Evolutionary conservation across 2,113 vertebrate species (phyloP).

Genomic region (Monarcha castaneiventris): DNA sequence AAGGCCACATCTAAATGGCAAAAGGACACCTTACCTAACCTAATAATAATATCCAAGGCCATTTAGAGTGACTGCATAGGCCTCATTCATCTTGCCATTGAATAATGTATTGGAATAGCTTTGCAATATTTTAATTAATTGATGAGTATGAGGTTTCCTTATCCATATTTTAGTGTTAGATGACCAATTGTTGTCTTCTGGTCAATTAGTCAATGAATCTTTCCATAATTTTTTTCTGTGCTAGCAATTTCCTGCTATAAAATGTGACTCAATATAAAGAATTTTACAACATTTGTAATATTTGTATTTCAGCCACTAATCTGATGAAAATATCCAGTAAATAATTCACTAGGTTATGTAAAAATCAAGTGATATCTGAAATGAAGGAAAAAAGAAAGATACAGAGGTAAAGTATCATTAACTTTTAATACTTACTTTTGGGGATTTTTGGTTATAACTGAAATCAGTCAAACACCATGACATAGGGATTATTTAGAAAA

Average conservation of each 20-base stretch:
- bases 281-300: background rate
- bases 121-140: constrained; percentile 36
- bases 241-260: background rate
- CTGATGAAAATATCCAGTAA: background rate
- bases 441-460: background rate
- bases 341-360: background rate
- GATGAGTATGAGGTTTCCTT: background rate
- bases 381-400: background rate
- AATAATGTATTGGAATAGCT: background rate
- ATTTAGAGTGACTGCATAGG: background rate
- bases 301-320: background rate
- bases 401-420: background rate
- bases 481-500: background rate
- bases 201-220: background rate
- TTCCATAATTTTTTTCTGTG: background rate
- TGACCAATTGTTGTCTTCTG: background rate
- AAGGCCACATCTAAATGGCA: background rate
- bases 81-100: background rate
- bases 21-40: background rate
- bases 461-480: background rate
- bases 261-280: background rate
- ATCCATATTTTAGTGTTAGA: background rate
- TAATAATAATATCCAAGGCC: background rate
- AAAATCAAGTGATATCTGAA: background rate
- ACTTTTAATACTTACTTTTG: background rate